Conservation (phyloP, 2,113 vertebrate species). For the Trematomus loennbergii region DNA sequence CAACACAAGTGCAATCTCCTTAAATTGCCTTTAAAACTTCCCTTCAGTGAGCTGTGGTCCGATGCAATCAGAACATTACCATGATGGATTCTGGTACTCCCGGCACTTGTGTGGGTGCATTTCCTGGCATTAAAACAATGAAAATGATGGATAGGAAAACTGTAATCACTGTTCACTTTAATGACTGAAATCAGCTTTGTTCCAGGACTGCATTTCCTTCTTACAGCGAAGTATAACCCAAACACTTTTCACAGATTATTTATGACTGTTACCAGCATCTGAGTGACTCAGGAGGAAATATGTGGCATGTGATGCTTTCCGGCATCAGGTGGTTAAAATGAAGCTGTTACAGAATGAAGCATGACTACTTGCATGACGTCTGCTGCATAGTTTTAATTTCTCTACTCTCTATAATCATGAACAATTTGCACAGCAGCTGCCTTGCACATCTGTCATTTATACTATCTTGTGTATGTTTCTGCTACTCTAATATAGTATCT, state of each 20-base stretch:
- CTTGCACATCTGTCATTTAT: no score
- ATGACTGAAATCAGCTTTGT: constrained; percentile 43
- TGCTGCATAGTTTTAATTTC: no score
- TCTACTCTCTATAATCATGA: no score
- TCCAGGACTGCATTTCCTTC: constrained; percentile 31
- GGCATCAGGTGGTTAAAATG: constrained; percentile 20
- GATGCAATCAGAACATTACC: constrained; percentile 42
- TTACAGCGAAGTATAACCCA: constrained; percentile 4
- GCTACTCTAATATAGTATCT: no score
- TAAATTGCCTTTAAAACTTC: background rate
- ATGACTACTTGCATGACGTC: background rate
- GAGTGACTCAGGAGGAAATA: constrained; percentile 2
- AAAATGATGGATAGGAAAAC: constrained; percentile 55
- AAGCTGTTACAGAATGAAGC: background rate
- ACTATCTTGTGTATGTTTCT: no score
- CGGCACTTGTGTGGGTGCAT: constrained; percentile 36
- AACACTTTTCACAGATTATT: constrained; percentile 3
- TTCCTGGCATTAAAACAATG: constrained; percentile 64
- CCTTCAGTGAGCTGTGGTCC: constrained; percentile 10
- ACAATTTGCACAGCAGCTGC: no score
- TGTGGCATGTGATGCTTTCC: background rate
- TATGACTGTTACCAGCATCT: background rate
- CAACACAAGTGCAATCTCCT: background rate
- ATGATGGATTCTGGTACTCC: constrained; percentile 44
- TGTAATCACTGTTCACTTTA: constrained; percentile 38